Base-by-base conservation (phyloP, 2,888 invertebrate genomes). In the Pristionchus arcanus region DNA sequence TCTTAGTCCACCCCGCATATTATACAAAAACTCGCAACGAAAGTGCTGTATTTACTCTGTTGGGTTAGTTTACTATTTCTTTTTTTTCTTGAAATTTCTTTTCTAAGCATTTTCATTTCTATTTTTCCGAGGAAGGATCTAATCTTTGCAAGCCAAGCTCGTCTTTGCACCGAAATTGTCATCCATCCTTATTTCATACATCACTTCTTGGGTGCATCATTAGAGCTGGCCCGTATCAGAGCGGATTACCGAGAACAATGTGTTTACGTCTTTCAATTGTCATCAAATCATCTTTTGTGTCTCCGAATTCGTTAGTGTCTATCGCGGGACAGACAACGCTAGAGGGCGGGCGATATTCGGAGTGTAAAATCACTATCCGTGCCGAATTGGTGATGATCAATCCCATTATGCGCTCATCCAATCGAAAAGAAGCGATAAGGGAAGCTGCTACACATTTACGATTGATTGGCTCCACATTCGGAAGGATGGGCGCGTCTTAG, bases 361-460 rank as follows among this genome's bases (percentile, higher is more conserved):
- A 63, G 63, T n/a, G 63, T 63, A 0, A 25, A n/a, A n/a, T 63
- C 59, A 19, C 59, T 59, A 49, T 49, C 42, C 55, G 31, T 28
- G 19, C 19, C 31, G 34, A 37, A 34, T 74, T 74, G 37, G 37
- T 37, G 37, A 37, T 21, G 37, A 74, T 74, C 74, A 37, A 9
- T 37, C 25, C n/a, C 5, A 63, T 63, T 63, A 19, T 37, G 37
- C 37, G 25, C 34, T 34, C 74, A 63, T 63, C 63, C 63, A 74
- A 34, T 31, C 37, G 37, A 74, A 37, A 74, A 37, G 37, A 49
- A 49, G 42, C 42, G 42, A 74, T 16, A n/a, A 74, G 37, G 37
- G 37, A 74, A 34, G 68, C 68, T 59, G 21, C 68, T 74, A 74
- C 37, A 74, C 74, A 25, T 74, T 74, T 74, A 74, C 74, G 74